phyloP scores from a whole-genome alignment of 2,113 vertebrate species.

The Microcebus griseorufus region DNA sequence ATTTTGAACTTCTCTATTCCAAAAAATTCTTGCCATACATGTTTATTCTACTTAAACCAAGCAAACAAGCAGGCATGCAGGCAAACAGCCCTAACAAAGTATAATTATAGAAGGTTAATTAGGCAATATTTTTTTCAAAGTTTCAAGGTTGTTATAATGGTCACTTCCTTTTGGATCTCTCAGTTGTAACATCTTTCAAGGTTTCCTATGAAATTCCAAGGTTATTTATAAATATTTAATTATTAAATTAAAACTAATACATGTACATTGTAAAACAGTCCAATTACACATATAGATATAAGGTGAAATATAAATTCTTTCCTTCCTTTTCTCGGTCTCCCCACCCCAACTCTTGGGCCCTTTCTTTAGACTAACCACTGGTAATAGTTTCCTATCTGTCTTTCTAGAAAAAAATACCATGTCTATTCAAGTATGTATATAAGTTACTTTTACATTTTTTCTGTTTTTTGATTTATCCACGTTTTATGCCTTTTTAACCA shows the following conservation, averaged over 20 bases:
- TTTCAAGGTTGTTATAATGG: constrained; percentile 1
- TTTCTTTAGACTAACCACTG: background rate
- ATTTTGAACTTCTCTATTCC: background rate
- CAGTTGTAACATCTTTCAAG: background rate
- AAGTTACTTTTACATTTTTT: background rate
- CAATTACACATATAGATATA: background rate
- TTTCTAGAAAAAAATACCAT: background rate
- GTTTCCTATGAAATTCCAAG: constrained; percentile 13
- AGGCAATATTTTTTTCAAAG: background rate
- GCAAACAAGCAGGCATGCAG: background rate
- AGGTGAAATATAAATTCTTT: constrained; percentile 17
- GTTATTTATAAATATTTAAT: constrained; percentile 26
- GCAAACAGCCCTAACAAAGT: background rate
- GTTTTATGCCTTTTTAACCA: constrained; percentile 39
- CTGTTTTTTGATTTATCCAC: background rate
- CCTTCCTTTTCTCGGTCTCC: background rate
- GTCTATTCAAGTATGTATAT: background rate
- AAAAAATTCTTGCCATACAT: constrained; percentile 6
- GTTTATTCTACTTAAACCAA: constrained; percentile 14
- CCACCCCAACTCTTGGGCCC: background rate
- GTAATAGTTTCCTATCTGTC: background rate
- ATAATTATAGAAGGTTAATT: constrained; percentile 17
- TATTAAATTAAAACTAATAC: constrained; percentile 22
- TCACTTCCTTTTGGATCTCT: background rate
- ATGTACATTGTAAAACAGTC: background rate